Evolutionary conservation across 2,113 vertebrate species (phyloP).

Genomic region (Chlorodrepanis virens): DNA sequence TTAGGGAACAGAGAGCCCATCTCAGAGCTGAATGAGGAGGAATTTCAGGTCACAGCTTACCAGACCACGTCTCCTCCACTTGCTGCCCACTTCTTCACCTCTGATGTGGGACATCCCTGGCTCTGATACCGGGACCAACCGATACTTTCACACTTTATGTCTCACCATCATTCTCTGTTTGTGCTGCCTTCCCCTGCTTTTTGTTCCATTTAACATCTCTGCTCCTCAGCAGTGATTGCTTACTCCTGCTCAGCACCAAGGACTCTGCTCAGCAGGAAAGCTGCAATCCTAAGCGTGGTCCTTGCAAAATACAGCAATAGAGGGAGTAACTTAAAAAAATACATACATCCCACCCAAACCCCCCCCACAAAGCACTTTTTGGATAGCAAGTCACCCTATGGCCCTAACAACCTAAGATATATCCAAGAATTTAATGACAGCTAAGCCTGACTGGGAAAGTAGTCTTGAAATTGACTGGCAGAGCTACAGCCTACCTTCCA

Average conservation of each 20-base stretch:
- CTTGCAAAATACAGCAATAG: background rate
- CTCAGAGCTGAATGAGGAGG: background rate
- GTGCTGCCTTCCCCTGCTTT: background rate
- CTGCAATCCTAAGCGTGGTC: background rate
- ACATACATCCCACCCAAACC: accelerated
- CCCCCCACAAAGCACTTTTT: background rate
- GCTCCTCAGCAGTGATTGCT: background rate
- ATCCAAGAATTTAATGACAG: background rate
- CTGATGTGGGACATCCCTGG: background rate
- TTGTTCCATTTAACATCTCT: background rate
- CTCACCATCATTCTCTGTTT: background rate
- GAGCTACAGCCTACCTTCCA: background rate
- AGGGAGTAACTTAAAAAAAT: background rate
- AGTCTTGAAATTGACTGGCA: background rate
- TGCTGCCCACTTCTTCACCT: background rate
- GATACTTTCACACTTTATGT: background rate
- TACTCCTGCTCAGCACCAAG: background rate
- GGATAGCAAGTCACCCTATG: background rate
- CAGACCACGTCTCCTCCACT: background rate
- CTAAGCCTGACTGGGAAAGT: background rate
- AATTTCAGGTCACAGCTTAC: background rate
- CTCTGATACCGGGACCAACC: background rate
- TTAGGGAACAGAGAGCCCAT: background rate
- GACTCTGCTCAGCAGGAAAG: background rate
- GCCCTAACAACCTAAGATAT: background rate